Base-by-base conservation (phyloP, 2,797 vertebrate species). In the Gouania willdenowi region DNA sequence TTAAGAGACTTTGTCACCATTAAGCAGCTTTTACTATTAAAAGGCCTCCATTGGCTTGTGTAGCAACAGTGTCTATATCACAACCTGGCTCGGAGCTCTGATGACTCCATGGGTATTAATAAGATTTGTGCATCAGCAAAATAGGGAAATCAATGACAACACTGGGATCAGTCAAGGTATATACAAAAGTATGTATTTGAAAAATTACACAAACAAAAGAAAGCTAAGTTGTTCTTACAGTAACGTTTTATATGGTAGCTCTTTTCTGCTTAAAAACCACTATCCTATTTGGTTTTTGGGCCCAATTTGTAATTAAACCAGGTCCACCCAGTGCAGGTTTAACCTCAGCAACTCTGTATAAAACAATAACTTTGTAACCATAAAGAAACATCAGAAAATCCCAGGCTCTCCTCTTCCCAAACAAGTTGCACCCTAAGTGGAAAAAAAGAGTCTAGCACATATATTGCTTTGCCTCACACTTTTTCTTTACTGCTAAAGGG, bases 21-120 rank as follows among this genome's bases (percentile, higher is more conserved):
- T 85, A 83, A 86, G 81, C 80, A 73, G 83, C 79, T 83, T 84
- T 82, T 24, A 52, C 41, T 55, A 59, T 53, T 67, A 62, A 45
- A 22, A 6, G 35, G 43, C 34, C 31, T 52, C 15, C 40, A 9
- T 19, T 5, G 34, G 52, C 36, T 26, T 66, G 44, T 30, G 50
- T 42, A 57, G 65, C 65, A 33, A 68, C 52, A 6, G 52, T 72
- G 67, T 79, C 73, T 59, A 50, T 61, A 26, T 81, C 71, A 49
- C 11, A 8, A 47, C 35, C 63, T 63, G 71, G 72, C 54, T 15
- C 10, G 26, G 41, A 23, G 67, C 55, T 66, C 27, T 14, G 36
- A 15, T 35, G 25, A 16, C 26, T 3, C 49, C 16, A 13, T 13
- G 0, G 44, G 54, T 58, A 29, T 43, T 50, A 3, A n/a, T n/a